Percentiles rank a stretch among this genome's conserved stretches.
Evolutionary conservation across 2,888 invertebrate species (phyloP).

Genomic region (Sphaerophoria rueppellii): DNA sequence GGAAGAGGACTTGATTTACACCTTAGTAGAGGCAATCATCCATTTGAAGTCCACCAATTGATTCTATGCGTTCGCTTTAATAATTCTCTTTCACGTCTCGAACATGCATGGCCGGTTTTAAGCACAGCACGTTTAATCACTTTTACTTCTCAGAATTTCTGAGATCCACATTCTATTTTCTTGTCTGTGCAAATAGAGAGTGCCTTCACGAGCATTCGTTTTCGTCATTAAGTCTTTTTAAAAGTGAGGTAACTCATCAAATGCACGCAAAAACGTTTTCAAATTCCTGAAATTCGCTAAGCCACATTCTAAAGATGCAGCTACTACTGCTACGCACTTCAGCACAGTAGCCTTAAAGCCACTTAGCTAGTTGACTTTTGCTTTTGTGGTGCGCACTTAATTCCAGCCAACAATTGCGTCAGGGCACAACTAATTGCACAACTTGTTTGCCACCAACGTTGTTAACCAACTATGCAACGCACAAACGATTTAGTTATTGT

Average conservation of each 20-base stretch:
- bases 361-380: no score
- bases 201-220: no score
- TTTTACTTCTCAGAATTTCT: no score
- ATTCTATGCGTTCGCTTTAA: no score
- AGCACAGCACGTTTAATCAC: no score
- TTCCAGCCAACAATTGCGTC: slow-evolving; percentile 56
- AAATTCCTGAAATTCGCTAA: slow-evolving; percentile 36
- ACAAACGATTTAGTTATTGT: not conserved
- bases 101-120: no score
- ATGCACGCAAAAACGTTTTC: not conserved
- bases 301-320: slow-evolving; percentile 37
- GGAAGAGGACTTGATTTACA: no score
- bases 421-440: slow-evolving; percentile 54
- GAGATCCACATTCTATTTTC: no score
- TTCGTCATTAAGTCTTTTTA: slow-evolving; percentile 2
- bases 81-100: no score
- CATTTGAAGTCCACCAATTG: no score
- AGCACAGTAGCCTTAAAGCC: not conserved
- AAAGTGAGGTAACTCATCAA: slow-evolving; percentile 21
- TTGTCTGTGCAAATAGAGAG: no score
- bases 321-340: slow-evolving; percentile 5
- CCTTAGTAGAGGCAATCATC: no score
- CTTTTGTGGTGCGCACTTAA: slow-evolving; percentile 12
- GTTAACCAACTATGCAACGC: not conserved
- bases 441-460: slow-evolving; percentile 35